Evolutionary conservation across 1,140 invertebrate species (phyloP).

Genomic region (Streblospio benedicti): DNA sequence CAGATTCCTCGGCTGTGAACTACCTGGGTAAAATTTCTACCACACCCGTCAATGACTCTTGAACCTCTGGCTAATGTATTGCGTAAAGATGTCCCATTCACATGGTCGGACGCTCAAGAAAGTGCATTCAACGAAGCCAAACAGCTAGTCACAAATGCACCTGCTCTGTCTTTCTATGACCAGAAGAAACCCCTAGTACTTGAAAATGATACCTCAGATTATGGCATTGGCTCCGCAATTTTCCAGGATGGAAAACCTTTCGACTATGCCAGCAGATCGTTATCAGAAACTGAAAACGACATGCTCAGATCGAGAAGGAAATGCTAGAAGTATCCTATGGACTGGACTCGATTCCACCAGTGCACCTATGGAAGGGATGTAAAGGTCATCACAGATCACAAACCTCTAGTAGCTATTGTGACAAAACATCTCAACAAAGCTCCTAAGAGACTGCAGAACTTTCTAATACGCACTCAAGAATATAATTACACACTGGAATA

Average conservation of each 20-base stretch:
- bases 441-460: conserved; percentile 2
- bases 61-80: too few relatives aligned
- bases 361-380: conserved; percentile 46
- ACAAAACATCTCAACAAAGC: conserved; percentile 12
- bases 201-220: conserved; percentile 29
- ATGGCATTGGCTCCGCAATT: conserved; percentile 34
- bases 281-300: conserved; percentile 44
- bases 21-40: too few relatives aligned
- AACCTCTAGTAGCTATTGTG: conserved; percentile 33
- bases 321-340: conserved; percentile 47
- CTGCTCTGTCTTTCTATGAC: conserved; percentile 29
- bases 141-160: background rate
- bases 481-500: background rate
- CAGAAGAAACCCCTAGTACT: conserved; percentile 26
- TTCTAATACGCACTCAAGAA: conserved; percentile 5
- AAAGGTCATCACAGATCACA: conserved; percentile 35
- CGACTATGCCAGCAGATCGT: conserved; percentile 40
- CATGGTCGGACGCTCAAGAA: conserved; percentile 1
- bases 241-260: conserved; percentile 33
- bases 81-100: conserved; percentile 14
- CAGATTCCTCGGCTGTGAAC: too few relatives aligned
- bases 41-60: too few relatives aligned
- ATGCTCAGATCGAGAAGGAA: conserved; percentile 51
- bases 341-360: conserved; percentile 50
- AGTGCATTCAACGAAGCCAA: conserved; percentile 1